Conservation (phyloP, 1,140 invertebrate genomes). For the Drosophila guanche region DNA sequence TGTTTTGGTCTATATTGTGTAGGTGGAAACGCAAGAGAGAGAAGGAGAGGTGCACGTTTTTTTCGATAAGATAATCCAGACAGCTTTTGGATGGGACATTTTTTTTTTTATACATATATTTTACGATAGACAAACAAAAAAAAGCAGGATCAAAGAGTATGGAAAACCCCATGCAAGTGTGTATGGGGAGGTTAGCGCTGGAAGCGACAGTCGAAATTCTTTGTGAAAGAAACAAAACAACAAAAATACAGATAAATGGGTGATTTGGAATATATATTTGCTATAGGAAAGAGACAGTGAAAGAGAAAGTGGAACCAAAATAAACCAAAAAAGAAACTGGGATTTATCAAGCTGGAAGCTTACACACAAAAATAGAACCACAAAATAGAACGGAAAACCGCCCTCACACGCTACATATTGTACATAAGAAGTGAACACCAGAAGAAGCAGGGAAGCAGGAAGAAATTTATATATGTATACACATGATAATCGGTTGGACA, state of each 20-base stretch:
- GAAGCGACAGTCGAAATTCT: slow-evolving; percentile 63
- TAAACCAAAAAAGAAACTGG: slow-evolving; percentile 69
- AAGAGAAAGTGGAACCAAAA: slow-evolving; percentile 15
- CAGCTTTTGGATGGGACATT: slow-evolving; percentile 8
- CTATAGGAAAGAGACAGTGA: slow-evolving; percentile 13
- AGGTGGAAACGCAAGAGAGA: slow-evolving; percentile 24
- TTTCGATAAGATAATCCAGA: slow-evolving; percentile 18
- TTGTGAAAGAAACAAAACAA: slow-evolving; percentile 71
- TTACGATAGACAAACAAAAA: slow-evolving; percentile 16
- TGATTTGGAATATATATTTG: slow-evolving; percentile 50
- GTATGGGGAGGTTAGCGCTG: slow-evolving; percentile 35
- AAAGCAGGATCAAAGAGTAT: slow-evolving; percentile 10
- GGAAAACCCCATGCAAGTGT: slow-evolving; percentile 35
- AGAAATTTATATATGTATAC: slow-evolving; percentile 21
- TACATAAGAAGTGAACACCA: slow-evolving; percentile 34
- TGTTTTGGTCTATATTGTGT: slow-evolving; percentile 46
- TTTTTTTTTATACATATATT: slow-evolving; percentile 23
- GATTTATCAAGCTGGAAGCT: slow-evolving; percentile 78
- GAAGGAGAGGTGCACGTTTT: slow-evolving; percentile 18
- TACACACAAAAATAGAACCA: slow-evolving; percentile 37
- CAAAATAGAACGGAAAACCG: slow-evolving; percentile 8
- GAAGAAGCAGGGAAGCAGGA: neutral
- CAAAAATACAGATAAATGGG: slow-evolving; percentile 31
- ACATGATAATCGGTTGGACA: no score
- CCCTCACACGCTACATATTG: slow-evolving; percentile 45